phyloP scores from a whole-genome alignment of 2,113 vertebrate genomes.

The Strigops habroptila region DNA sequence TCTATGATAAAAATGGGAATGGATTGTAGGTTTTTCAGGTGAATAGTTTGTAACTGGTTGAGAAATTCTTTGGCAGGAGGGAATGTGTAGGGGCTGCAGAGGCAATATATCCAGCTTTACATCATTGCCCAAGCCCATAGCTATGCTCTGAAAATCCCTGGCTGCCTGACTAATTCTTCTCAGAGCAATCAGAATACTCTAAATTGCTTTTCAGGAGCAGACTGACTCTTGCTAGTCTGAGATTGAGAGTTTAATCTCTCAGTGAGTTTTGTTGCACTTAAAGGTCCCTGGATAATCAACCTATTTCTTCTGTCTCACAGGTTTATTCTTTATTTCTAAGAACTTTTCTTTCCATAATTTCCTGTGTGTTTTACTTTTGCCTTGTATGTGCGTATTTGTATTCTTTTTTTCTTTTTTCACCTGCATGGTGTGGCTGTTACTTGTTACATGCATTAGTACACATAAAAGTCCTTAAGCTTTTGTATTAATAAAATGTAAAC shows the following conservation, averaged over 20 bases:
- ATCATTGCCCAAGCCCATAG: slow-evolving; percentile 1
- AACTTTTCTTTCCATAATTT: not conserved
- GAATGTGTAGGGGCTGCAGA: not conserved
- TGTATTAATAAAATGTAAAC: not conserved
- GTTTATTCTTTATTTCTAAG: not conserved
- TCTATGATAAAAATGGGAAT: not conserved
- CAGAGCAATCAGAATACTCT: slow-evolving; percentile 14
- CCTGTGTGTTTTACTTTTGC: not conserved
- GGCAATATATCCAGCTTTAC: not conserved
- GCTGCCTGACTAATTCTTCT: not conserved
- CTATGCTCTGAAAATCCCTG: not conserved
- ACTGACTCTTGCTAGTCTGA: not conserved
- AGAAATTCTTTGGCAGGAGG: not conserved
- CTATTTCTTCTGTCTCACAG: not conserved
- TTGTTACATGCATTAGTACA: not conserved
- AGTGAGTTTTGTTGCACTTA: not conserved
- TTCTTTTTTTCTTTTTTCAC: not conserved
- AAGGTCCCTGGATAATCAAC: not conserved
- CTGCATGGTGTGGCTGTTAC: not conserved
- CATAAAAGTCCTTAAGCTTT: not conserved
- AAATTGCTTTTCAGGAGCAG: slow-evolving; percentile 22
- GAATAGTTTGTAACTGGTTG: not conserved
- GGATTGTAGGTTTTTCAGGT: not conserved
- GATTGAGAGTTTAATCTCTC: not conserved
- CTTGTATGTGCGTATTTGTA: not conserved